Evolutionary conservation across 2,888 invertebrate genomes (phyloP), one percentile per base, ranked within the genome.

Genomic region (Crioceris asparagi): DNA sequence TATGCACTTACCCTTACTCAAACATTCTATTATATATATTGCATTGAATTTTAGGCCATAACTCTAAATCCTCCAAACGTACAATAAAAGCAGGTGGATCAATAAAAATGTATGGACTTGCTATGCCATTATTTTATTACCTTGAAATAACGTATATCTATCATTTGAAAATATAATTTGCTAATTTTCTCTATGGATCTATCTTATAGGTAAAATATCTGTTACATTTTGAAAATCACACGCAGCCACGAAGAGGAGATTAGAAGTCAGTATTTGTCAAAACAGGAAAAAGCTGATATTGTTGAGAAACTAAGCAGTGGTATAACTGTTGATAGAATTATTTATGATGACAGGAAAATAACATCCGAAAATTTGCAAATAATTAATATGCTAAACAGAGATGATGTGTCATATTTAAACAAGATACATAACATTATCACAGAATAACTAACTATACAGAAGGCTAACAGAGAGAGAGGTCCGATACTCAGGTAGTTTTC

Each of bases 291-390:
- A 18, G 32, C 38, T 29, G 37, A 43, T 36, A 45, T 48, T 45
- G 37, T 48, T 44, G 39, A 43, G 47, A 51, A 49, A 38, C 40
- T 48, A 32, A 37, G 41, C 40, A 38, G 30, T 30, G 37, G 37
- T 32, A 31, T 36, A 31, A 29, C 30, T 10, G 29, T 33, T 21
- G 35, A 39, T 8, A 35, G 39, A 39, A 35, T 39, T 35, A 35
- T 35, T 17, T 19, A 17, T 1, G 35, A 35, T 30, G 25, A 29
- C 17, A 35, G 31, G 30, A 35, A 21, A 11, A n/a, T n/a, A n/a
- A n/a, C n/a, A n/a, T n/a, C n/a, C n/a, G n/a, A n/a, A n/a, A n/a
- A n/a, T n/a, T n/a, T 39, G 10, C 17, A 26, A 21, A 19, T 30
- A 23, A 26, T 23, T 18, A 25, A 30, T 39, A 18, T 39, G n/a